These are phyloP conservation scores for Catocala sponsa DNA, from an alignment of 2,888 invertebrate species.

Conservation along the genomic window DNA sequence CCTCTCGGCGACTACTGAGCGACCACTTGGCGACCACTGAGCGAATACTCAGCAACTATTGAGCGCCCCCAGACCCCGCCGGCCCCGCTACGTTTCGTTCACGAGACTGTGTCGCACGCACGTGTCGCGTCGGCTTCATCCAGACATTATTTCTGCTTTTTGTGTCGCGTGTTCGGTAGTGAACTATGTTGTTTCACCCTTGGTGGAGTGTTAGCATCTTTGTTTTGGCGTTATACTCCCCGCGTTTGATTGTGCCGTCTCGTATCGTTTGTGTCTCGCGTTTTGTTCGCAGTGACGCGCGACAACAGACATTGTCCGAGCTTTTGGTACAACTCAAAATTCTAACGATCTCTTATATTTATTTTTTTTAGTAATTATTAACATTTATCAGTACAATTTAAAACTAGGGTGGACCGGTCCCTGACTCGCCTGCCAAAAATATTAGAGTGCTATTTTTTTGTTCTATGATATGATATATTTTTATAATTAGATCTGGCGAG, in stretches of 20 bases:
- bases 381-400: slow-evolving; percentile 49
- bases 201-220: slow-evolving; percentile 7
- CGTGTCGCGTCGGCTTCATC: slow-evolving; percentile 1
- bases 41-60: slow-evolving; percentile 45
- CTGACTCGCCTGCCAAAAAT: slow-evolving; percentile 46
- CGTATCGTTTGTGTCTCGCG: not conserved
- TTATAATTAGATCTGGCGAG: slow-evolving; percentile 37
- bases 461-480: slow-evolving; percentile 46
- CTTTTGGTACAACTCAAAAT: slow-evolving; percentile 62
- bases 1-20: not conserved
- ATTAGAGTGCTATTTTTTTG: slow-evolving; percentile 53
- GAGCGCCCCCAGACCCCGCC: not conserved
- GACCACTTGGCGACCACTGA: not conserved
- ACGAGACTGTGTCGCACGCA: slow-evolving; percentile 6
- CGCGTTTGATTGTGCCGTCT: not conserved
- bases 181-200: not conserved
- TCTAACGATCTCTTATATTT: slow-evolving; percentile 69
- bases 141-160: slow-evolving; percentile 16
- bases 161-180: slow-evolving; percentile 16
- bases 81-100: slow-evolving; percentile 7
- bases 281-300: slow-evolving; percentile 16
- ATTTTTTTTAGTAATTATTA: slow-evolving; percentile 54
- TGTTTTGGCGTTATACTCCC: not conserved
- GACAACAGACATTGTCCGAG: slow-evolving; percentile 44
- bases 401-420: slow-evolving; percentile 32